Percentiles rank a stretch among this genome's conserved stretches.
Conservation (phyloP, 23 tunicate species). For the Corella eumyota region DNA sequence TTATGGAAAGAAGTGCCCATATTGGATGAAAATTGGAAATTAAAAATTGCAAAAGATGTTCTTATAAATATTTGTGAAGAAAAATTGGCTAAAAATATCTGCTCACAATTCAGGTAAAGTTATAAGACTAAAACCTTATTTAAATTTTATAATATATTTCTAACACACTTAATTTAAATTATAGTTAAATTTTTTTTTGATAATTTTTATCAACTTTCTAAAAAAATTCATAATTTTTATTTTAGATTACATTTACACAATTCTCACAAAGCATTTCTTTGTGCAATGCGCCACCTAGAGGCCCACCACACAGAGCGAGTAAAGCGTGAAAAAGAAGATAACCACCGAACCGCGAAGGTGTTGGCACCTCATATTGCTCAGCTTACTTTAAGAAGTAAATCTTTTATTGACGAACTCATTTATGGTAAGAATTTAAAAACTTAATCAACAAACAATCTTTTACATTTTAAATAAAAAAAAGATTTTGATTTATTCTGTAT, state of each 20-base stretch:
- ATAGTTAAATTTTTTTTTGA: no score
- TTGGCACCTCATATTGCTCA: constrained; percentile 65
- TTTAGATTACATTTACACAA: constrained; percentile 25
- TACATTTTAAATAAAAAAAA: no score
- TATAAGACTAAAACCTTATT: no score
- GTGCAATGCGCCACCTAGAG: constrained; percentile 33
- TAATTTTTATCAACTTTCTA: no score
- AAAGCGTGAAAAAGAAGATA: constrained; percentile 27
- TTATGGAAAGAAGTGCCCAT: constrained; percentile 21
- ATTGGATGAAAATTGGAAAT: constrained; percentile 33
- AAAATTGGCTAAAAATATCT: constrained; percentile 33
- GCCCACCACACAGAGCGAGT: constrained; percentile 29
- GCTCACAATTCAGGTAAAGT: constrained; percentile 37
- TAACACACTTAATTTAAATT: no score
- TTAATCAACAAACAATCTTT: no score
- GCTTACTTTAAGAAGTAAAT: constrained; percentile 44
- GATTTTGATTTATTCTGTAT: no score
- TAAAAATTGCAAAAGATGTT: constrained; percentile 31
- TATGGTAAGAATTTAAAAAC: constrained; percentile 45
- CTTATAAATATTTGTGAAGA: constrained; percentile 27
- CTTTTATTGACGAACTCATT: constrained; percentile 45
- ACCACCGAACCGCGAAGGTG: constrained; percentile 28
- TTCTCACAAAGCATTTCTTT: constrained; percentile 52
- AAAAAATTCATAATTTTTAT: no score
- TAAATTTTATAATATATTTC: no score